Evolutionary conservation across 2,113 vertebrate genomes (phyloP), one percentile per base, ranked within the genome.

Genomic region (Saccopteryx leptura): DNA sequence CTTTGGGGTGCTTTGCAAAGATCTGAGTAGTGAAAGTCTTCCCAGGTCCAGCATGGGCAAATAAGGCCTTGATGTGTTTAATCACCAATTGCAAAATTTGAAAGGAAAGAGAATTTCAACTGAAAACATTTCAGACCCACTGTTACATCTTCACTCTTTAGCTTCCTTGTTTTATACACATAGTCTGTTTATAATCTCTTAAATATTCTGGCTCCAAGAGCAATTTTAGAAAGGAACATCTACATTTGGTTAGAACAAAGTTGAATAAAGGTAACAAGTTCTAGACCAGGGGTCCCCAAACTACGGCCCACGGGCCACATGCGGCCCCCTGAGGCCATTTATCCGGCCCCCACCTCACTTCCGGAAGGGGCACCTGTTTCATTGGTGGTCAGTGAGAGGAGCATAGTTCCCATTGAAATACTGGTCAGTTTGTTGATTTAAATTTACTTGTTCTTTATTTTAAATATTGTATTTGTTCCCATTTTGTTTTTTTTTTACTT

Each of bases 21-120:
- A 68, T 17, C 21, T 50, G 50, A 74, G 60, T 71, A 75, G 11
- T 17, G 23, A 81, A 94, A 88, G 23, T 0, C 26, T 58, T 92
- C 28, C 18, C 48, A 80, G 71, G 48, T 31, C 0, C 15, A 68
- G 4, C 7, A 4, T 15, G 60, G 33, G 24, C 58, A 50, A 50
- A 7, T 39, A 54, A 83, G 58, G 85, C 46, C 52, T 88, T 74
- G 46, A 26, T 46, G 19, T 26, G 52, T 66, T 69, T 75, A 65
- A 88, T 72, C 48, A 23, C 58, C 56, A 66, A 31, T 6, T 39
- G 7, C 24, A 65, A 81, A 66, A 50, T 71, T 61, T 48, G 28
- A 82, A 89, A 68, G 21, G 54, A 90, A 91, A 79, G 31, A 26
- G n/a, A 80, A 82, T 76, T 78, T 69, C 39, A 83, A 66, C n/a